These are phyloP conservation scores for Lasioglossum malachurum DNA, from an alignment of 2,888 invertebrate genomes.

Conservation along the genomic window DNA sequence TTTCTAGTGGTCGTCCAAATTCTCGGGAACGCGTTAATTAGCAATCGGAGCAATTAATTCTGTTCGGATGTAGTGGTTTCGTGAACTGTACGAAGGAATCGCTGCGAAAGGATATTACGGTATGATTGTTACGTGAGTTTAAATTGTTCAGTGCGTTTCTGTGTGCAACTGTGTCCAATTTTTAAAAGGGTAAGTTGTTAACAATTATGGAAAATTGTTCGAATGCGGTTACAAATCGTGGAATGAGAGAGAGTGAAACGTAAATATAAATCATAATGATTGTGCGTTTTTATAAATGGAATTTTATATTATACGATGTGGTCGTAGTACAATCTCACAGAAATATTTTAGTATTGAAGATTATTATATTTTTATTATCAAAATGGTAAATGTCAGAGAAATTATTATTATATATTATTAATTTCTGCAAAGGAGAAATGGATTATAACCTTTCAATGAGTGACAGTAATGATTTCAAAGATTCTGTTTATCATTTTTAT, in stretches of 20 bases:
- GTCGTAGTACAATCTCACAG: not conserved
- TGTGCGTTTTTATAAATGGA: not conserved
- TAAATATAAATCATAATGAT: not conserved
- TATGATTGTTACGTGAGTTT: not conserved
- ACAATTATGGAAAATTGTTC: not conserved
- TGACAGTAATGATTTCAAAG: not conserved
- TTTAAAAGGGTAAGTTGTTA: not conserved
- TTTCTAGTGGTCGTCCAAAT: not conserved
- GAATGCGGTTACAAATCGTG: not conserved
- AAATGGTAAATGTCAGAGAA: not conserved
- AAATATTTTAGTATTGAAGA: not conserved
- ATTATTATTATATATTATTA: not conserved
- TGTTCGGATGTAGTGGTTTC: not conserved
- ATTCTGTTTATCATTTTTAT: not conserved
- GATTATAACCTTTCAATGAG: not conserved
- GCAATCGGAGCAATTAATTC: not conserved
- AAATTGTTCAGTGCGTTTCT: not conserved
- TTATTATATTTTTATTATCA: not conserved
- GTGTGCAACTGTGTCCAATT: not conserved
- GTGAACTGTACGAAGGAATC: not conserved
- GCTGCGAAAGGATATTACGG: not conserved
- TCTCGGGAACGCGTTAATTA: not conserved
- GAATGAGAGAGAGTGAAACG: not conserved
- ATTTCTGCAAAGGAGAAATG: not conserved
- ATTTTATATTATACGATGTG: not conserved